Evolutionary conservation across 2,113 vertebrate species (phyloP).

Genomic region (Odocoileus virginianus): DNA sequence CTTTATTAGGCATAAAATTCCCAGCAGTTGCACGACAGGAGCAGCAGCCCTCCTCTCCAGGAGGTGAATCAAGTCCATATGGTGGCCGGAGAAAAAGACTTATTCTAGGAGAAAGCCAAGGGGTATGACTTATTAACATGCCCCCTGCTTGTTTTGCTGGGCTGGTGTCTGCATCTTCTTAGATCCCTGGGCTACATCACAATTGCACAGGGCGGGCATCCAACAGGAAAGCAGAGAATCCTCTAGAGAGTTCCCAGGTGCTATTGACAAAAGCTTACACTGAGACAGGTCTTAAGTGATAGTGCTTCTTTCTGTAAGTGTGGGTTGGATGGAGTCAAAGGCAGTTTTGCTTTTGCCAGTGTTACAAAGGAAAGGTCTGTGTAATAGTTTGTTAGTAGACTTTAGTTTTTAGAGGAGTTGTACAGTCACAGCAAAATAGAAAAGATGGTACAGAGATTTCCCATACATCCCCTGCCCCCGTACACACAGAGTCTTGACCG

Average conservation of each 20-base stretch:
- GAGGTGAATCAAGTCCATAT: conserved; percentile 15
- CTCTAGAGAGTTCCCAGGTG: not conserved
- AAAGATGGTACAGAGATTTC: not conserved
- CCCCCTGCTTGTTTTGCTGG: not conserved
- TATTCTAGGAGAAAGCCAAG: not conserved
- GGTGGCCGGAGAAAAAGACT: not conserved
- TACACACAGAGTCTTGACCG: not conserved
- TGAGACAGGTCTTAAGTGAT: not conserved
- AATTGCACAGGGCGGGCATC: not conserved
- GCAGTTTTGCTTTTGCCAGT: not conserved
- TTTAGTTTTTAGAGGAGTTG: not conserved
- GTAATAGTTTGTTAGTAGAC: not conserved
- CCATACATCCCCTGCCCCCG: not conserved
- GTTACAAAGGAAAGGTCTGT: not conserved
- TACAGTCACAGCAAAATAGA: not conserved
- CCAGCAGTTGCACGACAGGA: not conserved
- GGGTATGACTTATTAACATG: not conserved
- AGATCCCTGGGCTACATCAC: not conserved
- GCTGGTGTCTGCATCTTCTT: not conserved
- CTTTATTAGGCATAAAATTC: conserved; percentile 19
- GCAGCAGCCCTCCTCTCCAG: not conserved
- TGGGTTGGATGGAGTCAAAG: not conserved
- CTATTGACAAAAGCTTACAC: not conserved
- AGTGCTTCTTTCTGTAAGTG: not conserved
- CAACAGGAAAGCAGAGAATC: not conserved